These are phyloP conservation scores for Pyrgus malvae DNA, from an alignment of 2,888 invertebrate genomes.

Conservation along the genomic window DNA sequence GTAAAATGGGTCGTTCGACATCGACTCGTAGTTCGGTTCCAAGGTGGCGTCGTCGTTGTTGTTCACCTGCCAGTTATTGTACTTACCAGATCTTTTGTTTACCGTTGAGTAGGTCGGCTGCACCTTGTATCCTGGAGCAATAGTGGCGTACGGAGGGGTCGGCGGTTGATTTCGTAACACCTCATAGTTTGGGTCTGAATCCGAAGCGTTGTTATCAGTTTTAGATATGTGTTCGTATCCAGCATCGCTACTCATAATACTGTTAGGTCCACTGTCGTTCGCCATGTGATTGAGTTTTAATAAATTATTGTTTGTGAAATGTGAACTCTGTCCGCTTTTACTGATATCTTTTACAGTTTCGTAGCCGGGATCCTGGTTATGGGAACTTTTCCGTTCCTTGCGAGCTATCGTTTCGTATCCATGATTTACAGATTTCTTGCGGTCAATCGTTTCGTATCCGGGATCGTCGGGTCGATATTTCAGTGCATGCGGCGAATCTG, in stretches of 20 bases:
- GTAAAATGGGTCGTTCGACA: conserved; percentile 84
- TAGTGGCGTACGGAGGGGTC: conserved; percentile 74
- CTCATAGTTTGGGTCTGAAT: conserved; percentile 91
- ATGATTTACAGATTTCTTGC: conserved; percentile 74
- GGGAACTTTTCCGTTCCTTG: conserved; percentile 64
- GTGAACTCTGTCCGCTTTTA: conserved; percentile 49
- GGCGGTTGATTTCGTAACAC: conserved; percentile 83
- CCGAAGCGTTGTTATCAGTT: conserved; percentile 74
- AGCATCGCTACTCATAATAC: conserved; percentile 84
- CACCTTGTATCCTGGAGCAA: conserved; percentile 66
- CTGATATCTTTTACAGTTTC: conserved; percentile 80
- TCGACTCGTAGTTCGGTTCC: conserved; percentile 90
- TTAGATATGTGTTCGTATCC: conserved; percentile 87
- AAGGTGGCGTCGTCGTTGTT: conserved; percentile 76
- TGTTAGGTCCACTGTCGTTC: conserved; percentile 81
- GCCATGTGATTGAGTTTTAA: conserved; percentile 58
- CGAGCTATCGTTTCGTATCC: conserved; percentile 83
- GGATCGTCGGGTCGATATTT: conserved; percentile 73
- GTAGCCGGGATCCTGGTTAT: conserved; percentile 83
- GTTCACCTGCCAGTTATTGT: conserved; percentile 77
- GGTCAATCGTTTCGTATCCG: conserved; percentile 76
- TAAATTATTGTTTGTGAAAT: conserved; percentile 57
- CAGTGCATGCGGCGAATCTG: conserved; percentile 42
- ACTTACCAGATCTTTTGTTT: conserved; percentile 76
- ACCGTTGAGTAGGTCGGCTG: conserved; percentile 81